Conservation (phyloP, 2,113 vertebrate genomes). For the Irena cyanogastra region DNA sequence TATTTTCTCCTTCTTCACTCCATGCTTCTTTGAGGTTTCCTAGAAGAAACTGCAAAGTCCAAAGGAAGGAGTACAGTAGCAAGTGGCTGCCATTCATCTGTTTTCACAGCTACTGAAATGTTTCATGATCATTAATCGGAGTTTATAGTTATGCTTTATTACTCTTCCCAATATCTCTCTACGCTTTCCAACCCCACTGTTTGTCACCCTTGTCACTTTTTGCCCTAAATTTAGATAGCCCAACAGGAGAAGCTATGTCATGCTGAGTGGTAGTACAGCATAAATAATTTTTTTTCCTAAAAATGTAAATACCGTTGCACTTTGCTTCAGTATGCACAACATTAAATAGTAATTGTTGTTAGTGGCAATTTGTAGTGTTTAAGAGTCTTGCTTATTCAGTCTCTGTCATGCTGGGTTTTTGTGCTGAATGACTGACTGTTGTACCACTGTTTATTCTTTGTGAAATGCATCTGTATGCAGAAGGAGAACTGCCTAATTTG, state of each 20-base stretch:
- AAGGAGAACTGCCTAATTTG: conserved; percentile 11
- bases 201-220: background rate
- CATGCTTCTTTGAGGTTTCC: background rate
- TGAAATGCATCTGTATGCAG: background rate
- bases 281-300: background rate
- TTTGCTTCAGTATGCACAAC: background rate
- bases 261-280: background rate
- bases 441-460: background rate
- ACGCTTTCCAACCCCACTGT: background rate
- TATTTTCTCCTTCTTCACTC: background rate
- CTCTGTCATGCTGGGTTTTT: background rate
- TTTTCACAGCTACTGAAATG: background rate
- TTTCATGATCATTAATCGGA: background rate
- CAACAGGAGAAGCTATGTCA: background rate
- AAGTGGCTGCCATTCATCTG: background rate
- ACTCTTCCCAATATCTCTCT: background rate
- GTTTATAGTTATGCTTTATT: background rate
- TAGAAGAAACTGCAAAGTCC: background rate
- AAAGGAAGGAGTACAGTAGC: background rate
- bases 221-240: background rate
- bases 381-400: background rate
- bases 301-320: background rate
- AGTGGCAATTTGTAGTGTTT: background rate
- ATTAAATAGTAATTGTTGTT: background rate
- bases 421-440: background rate